Base-by-base conservation (phyloP, 2,797 vertebrate species). In the Syngnathus acus region DNA sequence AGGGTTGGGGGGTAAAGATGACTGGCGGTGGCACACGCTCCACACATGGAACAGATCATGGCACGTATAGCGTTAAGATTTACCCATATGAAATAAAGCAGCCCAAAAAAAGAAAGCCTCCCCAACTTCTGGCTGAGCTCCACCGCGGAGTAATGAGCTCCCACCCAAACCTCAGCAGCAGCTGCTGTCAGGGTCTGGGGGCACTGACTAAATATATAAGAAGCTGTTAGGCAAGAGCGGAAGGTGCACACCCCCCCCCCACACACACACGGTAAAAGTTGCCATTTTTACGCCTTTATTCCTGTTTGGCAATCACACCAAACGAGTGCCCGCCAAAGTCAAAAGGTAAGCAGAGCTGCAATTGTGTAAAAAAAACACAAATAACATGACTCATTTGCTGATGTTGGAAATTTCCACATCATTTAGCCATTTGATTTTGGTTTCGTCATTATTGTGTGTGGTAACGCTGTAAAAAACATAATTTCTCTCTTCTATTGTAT, bases 31-130 rank as follows among this genome's bases (percentile, higher is more conserved):
- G 81, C 82, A 81, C 76, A 80, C 78, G 79, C 73, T 13, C 66
- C 76, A 82, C 87, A 89, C 84, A 89, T 90, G 89, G 89, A 89
- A 89, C 71, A 87, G 71, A 86, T 89, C 86, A 87, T 80, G 76
- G 79, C 26, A 75, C 51, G 72, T 79, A 79, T 82, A 76, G 73
- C 81, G 79, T 75, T 50, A 74, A 57, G 80, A 88, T 86, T 85
- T 80, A 72, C 85, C 82, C 70, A 55, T 88, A 86, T 72, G 74
- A 88, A 85, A 90, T 88, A 86, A 87, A 87, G 78, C 73, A 82
- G 87, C 83, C 85, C 81, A 87, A 87, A 88, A 85, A 66, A 65
- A 65, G 42, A 45, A 55, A 26, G 66, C 78, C 76, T 75, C 73
- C 82, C 67, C 50, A n/a, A 71, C 72, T 65, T 84, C 82, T 87